Evolutionary conservation across 92 coral and sea anemone genomes (phyloP), one percentile per base, ranked within the genome.

Genomic region (Porites lobata): DNA sequence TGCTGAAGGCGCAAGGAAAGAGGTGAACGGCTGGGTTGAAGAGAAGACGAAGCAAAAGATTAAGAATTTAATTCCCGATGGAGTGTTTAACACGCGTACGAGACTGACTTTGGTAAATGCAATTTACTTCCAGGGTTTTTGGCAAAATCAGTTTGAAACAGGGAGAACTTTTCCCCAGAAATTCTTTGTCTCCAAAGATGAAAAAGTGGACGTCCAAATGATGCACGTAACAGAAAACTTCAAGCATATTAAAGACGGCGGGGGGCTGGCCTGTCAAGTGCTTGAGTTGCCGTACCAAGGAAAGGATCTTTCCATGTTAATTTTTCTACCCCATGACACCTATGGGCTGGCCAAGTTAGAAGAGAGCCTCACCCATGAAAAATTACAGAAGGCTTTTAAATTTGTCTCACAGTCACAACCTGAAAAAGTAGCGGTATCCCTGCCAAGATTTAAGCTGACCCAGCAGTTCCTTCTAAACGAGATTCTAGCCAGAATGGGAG

Each of bases 11-110:
- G 97, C 95, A 8, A 87, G 98, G 52, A 72, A 81, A 75, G 80
- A 81, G 57, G 94, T 94, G 64, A 93, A 96, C 75, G 61, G 78
- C 9, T 96, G 99, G 99, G 98, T 95, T 5, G 98, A 92, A 67
- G 87, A 96, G 80, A 85, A 93, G 75, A 96, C 99, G 13, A 95
- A 95, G 26, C 82, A 77, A 64, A 93, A 89, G 88, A 95, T 95
- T 50, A 86, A 82, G 75, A 89, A 91, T 72, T 62, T 93, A 74
- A 80, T 95, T 22, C 69, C 85, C 1, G 21, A n/a, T 19, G 95
- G 95, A 15, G 92, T 72, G 43, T 86, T 95, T 29, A 88, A 47
- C 67, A 0, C 86, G 15, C 87, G 52, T 29, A 95, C 98, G 8
- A 78, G 92, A 22, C 81, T 92, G 57, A 88, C 96, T 22, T 82